A percentile compares a stretch with the other conserved stretches of the same genome.
Evolutionary conservation across 2,113 vertebrate genomes (phyloP).

Genomic region (Melanostigma gelatinosum): DNA sequence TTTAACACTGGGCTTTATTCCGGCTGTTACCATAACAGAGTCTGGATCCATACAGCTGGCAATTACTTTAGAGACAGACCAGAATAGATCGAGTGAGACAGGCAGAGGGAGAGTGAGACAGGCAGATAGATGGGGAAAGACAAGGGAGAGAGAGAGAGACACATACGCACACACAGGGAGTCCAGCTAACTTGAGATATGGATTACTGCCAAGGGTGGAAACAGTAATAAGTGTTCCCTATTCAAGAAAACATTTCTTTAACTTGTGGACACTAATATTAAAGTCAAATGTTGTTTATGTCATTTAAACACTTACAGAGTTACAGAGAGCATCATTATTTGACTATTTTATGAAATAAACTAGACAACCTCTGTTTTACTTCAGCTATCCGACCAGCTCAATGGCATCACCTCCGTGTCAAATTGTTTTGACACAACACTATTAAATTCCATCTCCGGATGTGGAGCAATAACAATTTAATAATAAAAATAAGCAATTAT

Average conservation of each 20-base stretch:
- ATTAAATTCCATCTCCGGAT: not conserved
- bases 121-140: slow-evolving; percentile 10
- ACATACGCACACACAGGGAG: not conserved
- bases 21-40: slow-evolving; percentile 82
- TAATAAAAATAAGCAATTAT: not conserved
- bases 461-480: not conserved
- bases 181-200: not conserved
- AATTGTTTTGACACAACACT: not conserved
- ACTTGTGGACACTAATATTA: not conserved
- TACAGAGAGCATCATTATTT: not conserved
- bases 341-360: not conserved
- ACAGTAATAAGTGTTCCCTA: not conserved
- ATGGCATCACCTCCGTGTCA: not conserved
- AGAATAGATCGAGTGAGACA: slow-evolving; percentile 49
- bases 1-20: slow-evolving; percentile 80
- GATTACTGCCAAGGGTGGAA: not conserved
- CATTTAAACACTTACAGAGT: not conserved
- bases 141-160: slow-evolving; percentile 14
- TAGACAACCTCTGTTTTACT: not conserved
- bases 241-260: not conserved
- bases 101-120: slow-evolving; percentile 25
- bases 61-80: slow-evolving; percentile 70
- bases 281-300: not conserved
- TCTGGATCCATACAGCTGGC: slow-evolving; percentile 71
- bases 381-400: not conserved